These are phyloP conservation scores for Macrotrachela quadricornifera DNA, from an alignment of 1,140 invertebrate species.

Conservation along the genomic window DNA sequence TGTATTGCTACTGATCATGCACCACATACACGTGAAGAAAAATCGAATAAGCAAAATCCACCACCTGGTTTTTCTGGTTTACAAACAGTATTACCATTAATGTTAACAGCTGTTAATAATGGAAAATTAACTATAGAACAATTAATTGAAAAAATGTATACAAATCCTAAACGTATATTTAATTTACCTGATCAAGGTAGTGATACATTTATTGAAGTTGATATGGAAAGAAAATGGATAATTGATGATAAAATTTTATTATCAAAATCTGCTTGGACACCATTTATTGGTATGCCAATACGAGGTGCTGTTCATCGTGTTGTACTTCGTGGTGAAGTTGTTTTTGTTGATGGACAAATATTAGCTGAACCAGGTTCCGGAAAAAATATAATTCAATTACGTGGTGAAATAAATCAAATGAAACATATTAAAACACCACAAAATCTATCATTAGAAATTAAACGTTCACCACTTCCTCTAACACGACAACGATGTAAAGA, in stretches of 20 bases:
- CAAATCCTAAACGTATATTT: slow-evolving; percentile 82
- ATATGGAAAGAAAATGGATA: slow-evolving; percentile 70
- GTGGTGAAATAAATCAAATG: neutral
- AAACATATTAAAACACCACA: no score
- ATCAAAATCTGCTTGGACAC: slow-evolving; percentile 85
- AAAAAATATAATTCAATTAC: slow-evolving; percentile 48
- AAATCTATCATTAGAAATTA: neutral
- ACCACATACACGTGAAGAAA: slow-evolving; percentile 22
- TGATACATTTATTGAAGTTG: slow-evolving; percentile 81
- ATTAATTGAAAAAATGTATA: slow-evolving; percentile 66
- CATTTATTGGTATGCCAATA: slow-evolving; percentile 71
- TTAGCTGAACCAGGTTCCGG: slow-evolving; percentile 70
- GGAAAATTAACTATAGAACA: slow-evolving; percentile 77
- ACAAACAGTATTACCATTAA: slow-evolving; percentile 81
- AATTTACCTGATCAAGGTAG: slow-evolving; percentile 79
- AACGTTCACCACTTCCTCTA: neutral
- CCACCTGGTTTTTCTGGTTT: slow-evolving; percentile 69
- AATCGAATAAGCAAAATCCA: slow-evolving; percentile 35
- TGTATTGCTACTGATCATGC: slow-evolving; percentile 90
- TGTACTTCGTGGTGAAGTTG: slow-evolving; percentile 76
- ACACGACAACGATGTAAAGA: no score
- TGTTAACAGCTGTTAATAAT: slow-evolving; percentile 78
- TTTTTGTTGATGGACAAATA: slow-evolving; percentile 75
- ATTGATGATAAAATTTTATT: slow-evolving; percentile 56
- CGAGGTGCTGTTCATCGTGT: slow-evolving; percentile 71